Conservation (phyloP, 2,113 vertebrate species). For the Dipodomys ordii region DNA sequence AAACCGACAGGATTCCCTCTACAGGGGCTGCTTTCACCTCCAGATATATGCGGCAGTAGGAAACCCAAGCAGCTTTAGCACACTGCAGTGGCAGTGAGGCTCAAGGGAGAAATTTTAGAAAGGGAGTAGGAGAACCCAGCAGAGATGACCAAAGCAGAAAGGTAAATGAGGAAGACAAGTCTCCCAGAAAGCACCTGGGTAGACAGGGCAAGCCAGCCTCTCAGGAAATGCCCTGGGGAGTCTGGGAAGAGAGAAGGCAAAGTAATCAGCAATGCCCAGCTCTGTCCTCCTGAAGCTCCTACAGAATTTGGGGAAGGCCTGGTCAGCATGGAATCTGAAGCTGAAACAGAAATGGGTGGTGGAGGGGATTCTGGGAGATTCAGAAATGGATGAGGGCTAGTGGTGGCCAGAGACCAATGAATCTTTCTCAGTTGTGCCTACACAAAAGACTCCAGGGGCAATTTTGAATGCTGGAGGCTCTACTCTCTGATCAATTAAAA, state of each 20-base stretch:
- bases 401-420: not conserved
- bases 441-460: not conserved
- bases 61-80: not conserved
- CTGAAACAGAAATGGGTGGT: slow-evolving; percentile 10
- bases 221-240: not conserved
- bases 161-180: not conserved
- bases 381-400: not conserved
- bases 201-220: not conserved
- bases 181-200: not conserved
- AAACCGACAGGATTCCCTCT: not conserved
- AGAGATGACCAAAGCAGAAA: fast-evolving
- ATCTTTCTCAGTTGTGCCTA: not conserved
- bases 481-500: not conserved
- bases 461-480: not conserved
- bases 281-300: not conserved
- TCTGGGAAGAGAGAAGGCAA: not conserved
- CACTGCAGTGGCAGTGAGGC: not conserved
- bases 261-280: slow-evolving; percentile 16
- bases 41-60: not conserved
- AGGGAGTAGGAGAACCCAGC: not conserved
- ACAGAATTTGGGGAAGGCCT: not conserved
- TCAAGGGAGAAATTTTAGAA: not conserved
- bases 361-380: not conserved
- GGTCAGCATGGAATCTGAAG: not conserved
- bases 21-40: not conserved